These are phyloP conservation scores for Lacerta agilis DNA, from an alignment of 2,797 vertebrate genomes.

Conservation along the genomic window DNA sequence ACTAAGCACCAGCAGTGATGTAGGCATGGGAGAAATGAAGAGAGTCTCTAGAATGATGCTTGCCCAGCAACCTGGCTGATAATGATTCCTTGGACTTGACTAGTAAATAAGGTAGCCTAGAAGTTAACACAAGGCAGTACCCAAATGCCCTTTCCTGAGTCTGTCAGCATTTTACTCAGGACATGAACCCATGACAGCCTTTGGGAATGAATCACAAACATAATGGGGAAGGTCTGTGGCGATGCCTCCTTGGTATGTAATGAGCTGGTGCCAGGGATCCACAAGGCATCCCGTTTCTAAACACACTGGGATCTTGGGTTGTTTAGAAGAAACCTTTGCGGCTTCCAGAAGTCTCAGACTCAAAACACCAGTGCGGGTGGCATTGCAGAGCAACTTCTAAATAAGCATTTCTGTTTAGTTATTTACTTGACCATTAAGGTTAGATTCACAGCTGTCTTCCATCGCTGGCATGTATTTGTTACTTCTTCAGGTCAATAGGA, in stretches of 20 bases:
- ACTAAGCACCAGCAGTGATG: neutral
- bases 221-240: neutral
- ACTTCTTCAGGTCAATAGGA: conserved; percentile 66
- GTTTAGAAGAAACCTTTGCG: neutral
- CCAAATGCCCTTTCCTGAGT: neutral
- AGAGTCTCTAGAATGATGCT: neutral
- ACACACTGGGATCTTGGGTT: neutral
- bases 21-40: too few species aligned
- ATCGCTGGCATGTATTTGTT: conserved; percentile 63
- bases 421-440: conserved; percentile 65
- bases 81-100: neutral
- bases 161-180: neutral
- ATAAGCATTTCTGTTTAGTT: conserved; percentile 61
- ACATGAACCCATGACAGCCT: neutral
- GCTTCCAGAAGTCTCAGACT: neutral
- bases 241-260: neutral
- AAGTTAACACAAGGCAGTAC: too few species aligned
- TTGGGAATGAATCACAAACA: neutral
- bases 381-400: conserved; percentile 38
- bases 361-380: conserved; percentile 45
- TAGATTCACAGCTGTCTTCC: conserved; percentile 50
- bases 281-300: neutral
- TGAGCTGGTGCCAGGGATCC: neutral
- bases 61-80: too few species aligned
- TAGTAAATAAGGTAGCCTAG: neutral